Percentiles rank a stretch among this genome's conserved stretches.
These are phyloP conservation scores for Drosophila fulvimacula DNA, from an alignment of 2,888 invertebrate species.

Conservation along the genomic window DNA sequence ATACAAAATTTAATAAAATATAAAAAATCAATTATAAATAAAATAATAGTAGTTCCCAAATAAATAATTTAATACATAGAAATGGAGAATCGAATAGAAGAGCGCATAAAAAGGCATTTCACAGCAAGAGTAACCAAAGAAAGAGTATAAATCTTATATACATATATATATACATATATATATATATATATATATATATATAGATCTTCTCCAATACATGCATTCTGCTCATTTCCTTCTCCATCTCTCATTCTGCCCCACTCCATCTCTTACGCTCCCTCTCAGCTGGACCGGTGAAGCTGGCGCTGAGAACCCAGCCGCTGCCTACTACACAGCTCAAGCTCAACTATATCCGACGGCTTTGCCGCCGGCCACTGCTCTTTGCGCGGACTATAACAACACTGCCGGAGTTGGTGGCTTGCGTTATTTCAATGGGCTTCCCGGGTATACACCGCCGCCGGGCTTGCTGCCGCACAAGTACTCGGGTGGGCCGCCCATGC, in stretches of 20 bases:
- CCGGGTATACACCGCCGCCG: slow-evolving; percentile 42
- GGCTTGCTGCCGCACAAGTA: slow-evolving; percentile 45
- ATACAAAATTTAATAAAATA: too few species aligned
- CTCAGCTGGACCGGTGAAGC: slow-evolving; percentile 60
- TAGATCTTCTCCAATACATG: too few species aligned
- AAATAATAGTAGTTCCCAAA: neutral
- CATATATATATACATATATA: too few species aligned
- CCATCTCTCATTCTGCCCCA: neutral
- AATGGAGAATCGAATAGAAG: neutral
- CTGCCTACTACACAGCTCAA: slow-evolving; percentile 33
- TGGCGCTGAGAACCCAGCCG: slow-evolving; percentile 57
- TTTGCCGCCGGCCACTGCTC: slow-evolving; percentile 24
- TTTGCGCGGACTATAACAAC: slow-evolving; percentile 53
- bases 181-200: too few species aligned
- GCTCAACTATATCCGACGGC: slow-evolving; percentile 33
- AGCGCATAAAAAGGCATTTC: neutral
- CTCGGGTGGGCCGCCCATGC: slow-evolving; percentile 17
- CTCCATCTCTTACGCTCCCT: neutral
- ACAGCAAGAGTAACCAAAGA: neutral
- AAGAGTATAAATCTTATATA: too few species aligned
- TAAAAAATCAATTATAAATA: too few species aligned
- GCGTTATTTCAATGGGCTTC: slow-evolving; percentile 53
- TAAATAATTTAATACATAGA: neutral
- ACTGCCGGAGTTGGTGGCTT: slow-evolving; percentile 35
- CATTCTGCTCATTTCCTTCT: neutral